Evolutionary conservation across 2,113 vertebrate species (phyloP).

Genomic region (Mesitornis unicolor): DNA sequence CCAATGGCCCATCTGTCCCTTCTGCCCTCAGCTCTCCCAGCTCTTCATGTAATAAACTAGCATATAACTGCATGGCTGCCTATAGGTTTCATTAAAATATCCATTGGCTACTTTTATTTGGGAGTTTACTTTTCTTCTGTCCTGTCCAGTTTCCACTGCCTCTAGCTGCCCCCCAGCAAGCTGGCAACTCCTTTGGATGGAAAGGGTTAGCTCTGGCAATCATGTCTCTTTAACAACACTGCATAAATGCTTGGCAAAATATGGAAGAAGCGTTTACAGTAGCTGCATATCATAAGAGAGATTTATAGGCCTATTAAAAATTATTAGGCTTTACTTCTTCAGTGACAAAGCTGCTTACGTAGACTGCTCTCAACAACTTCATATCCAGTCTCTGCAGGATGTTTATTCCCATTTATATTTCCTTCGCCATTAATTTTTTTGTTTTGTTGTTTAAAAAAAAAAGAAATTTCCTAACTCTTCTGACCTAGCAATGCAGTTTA

Average conservation of each 20-base stretch:
- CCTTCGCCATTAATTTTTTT: constrained; percentile 45
- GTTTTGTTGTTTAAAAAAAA: constrained; percentile 52
- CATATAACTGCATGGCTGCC: background rate
- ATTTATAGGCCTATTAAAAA: constrained; percentile 71
- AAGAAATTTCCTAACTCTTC: constrained; percentile 18
- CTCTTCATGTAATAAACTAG: background rate
- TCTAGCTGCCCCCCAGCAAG: background rate
- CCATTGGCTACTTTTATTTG: background rate
- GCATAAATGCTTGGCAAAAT: constrained; percentile 55
- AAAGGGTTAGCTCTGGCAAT: constrained; percentile 31
- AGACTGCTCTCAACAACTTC: background rate
- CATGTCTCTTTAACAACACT: background rate
- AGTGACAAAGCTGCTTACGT: constrained; percentile 27
- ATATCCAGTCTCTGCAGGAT: background rate
- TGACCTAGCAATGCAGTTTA: constrained; percentile 50
- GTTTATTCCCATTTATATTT: constrained; percentile 59
- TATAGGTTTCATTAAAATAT: background rate
- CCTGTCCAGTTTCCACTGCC: background rate
- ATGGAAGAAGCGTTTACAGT: constrained; percentile 62
- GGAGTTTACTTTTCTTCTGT: background rate
- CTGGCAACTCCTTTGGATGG: background rate
- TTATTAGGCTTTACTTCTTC: constrained; percentile 54
- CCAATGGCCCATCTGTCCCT: background rate
- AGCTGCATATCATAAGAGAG: constrained; percentile 50
- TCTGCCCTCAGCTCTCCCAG: background rate